Base-by-base conservation (phyloP, 1,140 invertebrate species). In the Eubasilissa regina region DNA sequence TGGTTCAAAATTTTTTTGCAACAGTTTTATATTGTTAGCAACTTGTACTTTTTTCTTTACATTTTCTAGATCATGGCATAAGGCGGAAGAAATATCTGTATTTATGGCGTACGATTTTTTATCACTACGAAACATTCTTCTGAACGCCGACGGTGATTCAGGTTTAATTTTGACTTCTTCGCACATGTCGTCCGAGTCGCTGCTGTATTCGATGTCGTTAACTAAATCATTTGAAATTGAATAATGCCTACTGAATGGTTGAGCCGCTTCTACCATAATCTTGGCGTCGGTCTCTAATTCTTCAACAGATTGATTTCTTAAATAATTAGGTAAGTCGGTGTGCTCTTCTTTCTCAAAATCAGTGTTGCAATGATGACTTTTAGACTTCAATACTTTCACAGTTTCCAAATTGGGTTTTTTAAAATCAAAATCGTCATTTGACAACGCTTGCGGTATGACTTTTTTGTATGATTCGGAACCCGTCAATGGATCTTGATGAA, bases 251-350 rank as follows among this genome's bases (percentile, higher is more conserved):
- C 86, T 86, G 81, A 87, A 85, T 0, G 86, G 84, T 7, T 84
- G 75, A 0, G 82, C 79, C 0, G 83, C 25, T 21, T 86, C 84
- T 6, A 83, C 70, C 25, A 85, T 80, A 70, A 83, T 79, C 73
- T 86, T 86, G 75, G 82, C 81, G 47, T 85, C 79, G 4, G 83
- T 86, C 77, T 87, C 85, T n/a, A 89, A 84, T 0, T 86, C 88
- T 64, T 89, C 87, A 4, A 87, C 86, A 17, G 87, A 89, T 79
- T 89, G 88, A 84, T 88, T 89, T 4, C 88, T 80, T 3, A 88
- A 84, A 84, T 88, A 89, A 45, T 84, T 80, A 12, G 87, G 87
- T 6, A 85, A 77, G 19, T 64, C 53, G 11, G 11, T 6, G 10
- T 73, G 68, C n/a, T 80, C 60, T 17, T 76, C 51, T 12, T 25